These are phyloP conservation scores for Geotrupes spiniger DNA, from an alignment of 2,888 invertebrate genomes.

Conservation along the genomic window DNA sequence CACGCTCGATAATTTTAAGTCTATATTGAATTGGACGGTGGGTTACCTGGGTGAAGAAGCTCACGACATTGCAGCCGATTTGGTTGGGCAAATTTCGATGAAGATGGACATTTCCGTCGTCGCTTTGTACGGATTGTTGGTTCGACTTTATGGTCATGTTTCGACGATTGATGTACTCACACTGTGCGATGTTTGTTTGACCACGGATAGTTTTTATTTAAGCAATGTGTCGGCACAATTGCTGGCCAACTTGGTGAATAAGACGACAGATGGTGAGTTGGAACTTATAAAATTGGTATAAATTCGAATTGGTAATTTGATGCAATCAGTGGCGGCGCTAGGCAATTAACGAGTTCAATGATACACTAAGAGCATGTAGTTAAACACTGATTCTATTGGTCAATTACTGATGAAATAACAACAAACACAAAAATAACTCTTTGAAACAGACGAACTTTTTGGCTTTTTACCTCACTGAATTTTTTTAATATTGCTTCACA, in stretches of 20 bases:
- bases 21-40: conserved; percentile 50
- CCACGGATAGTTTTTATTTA: conserved; percentile 39
- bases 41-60: conserved; percentile 47
- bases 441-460: no score
- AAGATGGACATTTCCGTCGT: conserved; percentile 48
- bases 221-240: conserved; percentile 53
- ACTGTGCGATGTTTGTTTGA: conserved; percentile 33
- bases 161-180: conserved; percentile 32
- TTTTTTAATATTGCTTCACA: conserved; percentile 1
- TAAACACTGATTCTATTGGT: no score
- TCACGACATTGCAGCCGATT: conserved; percentile 51
- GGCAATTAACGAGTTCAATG: no score
- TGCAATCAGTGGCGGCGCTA: no score
- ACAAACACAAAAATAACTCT: no score
- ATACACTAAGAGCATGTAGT: no score
- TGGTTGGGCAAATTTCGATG: conserved; percentile 40
- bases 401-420: no score
- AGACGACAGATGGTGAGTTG: conserved; percentile 41
- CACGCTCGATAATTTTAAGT: conserved; percentile 46
- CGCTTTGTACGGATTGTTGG: conserved; percentile 55
- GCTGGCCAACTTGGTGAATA: conserved; percentile 60
- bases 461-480: no score
- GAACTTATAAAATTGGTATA: no score
- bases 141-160: conserved; percentile 50
- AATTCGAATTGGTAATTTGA: no score